Evolutionary conservation across 2,888 invertebrate genomes (phyloP).

Genomic region (Ophion obscuratus): DNA sequence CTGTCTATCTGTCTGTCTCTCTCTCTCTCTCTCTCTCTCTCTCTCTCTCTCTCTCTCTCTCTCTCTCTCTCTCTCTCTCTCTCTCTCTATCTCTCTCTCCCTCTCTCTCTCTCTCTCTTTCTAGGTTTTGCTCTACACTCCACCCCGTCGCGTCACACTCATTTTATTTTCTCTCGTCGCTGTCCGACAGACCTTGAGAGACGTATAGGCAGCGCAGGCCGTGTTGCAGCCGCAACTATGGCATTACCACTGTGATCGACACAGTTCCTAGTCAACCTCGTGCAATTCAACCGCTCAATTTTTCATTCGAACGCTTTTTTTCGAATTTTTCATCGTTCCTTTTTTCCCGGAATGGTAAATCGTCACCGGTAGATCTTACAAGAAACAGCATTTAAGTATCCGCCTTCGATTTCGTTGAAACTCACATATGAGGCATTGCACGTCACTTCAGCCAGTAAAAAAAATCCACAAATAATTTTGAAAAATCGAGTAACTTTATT

Average conservation of each 20-base stretch:
- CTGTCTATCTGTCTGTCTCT: not conserved
- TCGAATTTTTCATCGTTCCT: not conserved
- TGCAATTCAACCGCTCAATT: not conserved
- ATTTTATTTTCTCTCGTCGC: slow-evolving; percentile 64
- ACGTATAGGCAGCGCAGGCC: slow-evolving; percentile 37
- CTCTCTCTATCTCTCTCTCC: too few relatives aligned
- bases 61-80: not conserved
- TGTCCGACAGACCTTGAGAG: slow-evolving; percentile 66
- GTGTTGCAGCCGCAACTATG: slow-evolving; percentile 26
- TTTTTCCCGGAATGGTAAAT: not conserved
- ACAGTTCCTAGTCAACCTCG: slow-evolving; percentile 54
- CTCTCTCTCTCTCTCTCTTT: not conserved
- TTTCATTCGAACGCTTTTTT: not conserved
- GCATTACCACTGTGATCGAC: slow-evolving; percentile 49
- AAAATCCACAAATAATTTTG: too few relatives aligned
- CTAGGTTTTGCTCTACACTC: slow-evolving; percentile 52
- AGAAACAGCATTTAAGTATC: too few relatives aligned
- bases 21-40: not conserved
- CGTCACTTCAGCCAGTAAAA: too few relatives aligned
- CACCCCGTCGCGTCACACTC: slow-evolving; percentile 56
- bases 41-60: not conserved
- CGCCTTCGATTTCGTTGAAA: too few relatives aligned
- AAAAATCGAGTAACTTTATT: too few relatives aligned
- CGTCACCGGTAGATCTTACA: too few relatives aligned
- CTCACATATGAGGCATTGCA: too few relatives aligned